Percentiles rank a stretch among this genome's conserved stretches.
Conservation (phyloP, 2,113 vertebrate genomes). For the Nesogale talazaci region DNA sequence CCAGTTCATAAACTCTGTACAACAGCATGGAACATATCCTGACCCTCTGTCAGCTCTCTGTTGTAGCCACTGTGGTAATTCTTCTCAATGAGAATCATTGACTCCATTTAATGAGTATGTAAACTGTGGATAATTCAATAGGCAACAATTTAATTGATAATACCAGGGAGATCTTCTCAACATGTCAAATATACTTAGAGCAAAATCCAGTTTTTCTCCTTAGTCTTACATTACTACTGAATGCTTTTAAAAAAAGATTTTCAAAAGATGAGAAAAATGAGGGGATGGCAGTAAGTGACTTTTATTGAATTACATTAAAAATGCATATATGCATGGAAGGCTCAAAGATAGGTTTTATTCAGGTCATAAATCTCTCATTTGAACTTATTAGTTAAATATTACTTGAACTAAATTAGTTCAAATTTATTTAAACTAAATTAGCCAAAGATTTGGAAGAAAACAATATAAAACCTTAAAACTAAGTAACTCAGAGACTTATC, state of each 20-base stretch:
- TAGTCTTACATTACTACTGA: neutral
- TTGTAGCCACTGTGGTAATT: too few relatives aligned
- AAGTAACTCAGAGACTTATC: too few relatives aligned
- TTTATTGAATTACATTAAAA: conserved; percentile 65
- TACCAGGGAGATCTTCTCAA: neutral
- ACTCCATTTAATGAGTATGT: conserved; percentile 19
- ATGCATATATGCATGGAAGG: conserved; percentile 32
- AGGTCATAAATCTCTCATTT: neutral
- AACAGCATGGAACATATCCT: too few relatives aligned
- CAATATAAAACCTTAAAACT: neutral
- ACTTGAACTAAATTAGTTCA: too few relatives aligned
- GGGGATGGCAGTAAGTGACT: neutral
- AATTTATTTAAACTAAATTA: neutral
- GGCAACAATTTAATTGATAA: conserved; percentile 8
- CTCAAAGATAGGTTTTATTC: conserved; percentile 38
- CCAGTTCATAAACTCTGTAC: too few relatives aligned
- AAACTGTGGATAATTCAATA: conserved; percentile 17
- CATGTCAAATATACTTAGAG: conserved; percentile 28
- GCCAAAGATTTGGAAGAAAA: neutral
- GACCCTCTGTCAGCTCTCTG: too few relatives aligned
- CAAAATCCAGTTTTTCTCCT: neutral
- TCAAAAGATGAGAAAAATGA: neutral
- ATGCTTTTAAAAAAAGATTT: conserved; percentile 28
- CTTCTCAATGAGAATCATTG: neutral
- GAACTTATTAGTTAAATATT: neutral